Evolutionary conservation across 2,113 vertebrate genomes (phyloP).

Genomic region (Sceloporus undulatus): DNA sequence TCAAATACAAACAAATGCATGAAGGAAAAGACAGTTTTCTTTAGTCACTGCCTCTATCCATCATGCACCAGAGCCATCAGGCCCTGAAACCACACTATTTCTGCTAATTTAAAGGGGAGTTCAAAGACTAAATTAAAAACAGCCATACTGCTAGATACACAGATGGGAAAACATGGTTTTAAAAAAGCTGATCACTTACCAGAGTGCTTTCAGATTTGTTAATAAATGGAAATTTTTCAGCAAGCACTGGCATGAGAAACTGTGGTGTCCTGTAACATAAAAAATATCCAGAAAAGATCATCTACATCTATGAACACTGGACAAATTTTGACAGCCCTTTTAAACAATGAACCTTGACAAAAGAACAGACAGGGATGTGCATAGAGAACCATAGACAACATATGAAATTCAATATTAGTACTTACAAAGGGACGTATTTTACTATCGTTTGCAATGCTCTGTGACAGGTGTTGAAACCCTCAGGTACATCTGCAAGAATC

Average conservation of each 20-base stretch:
- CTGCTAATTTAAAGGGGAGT: no score
- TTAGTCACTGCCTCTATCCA: background rate
- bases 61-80: background rate
- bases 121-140: background rate
- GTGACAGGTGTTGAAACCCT: slow-evolving; percentile 90
- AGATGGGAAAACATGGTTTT: background rate
- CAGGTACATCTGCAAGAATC: slow-evolving; percentile 82
- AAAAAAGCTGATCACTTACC: slow-evolving; percentile 78
- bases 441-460: slow-evolving; percentile 91
- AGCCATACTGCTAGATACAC: background rate
- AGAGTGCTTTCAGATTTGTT: slow-evolving; percentile 93
- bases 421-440: slow-evolving; percentile 97
- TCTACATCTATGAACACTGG: background rate
- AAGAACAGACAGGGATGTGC: background rate
- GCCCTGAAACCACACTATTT: background rate
- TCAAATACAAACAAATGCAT: background rate
- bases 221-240: slow-evolving; percentile 91
- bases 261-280: slow-evolving; percentile 83
- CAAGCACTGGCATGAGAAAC: slow-evolving; percentile 93
- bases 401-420: slow-evolving; percentile 47
- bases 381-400: background rate
- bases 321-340: background rate
- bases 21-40: background rate
- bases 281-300: background rate
- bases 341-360: slow-evolving; percentile 16